Evolutionary conservation across 1,140 invertebrate species (phyloP), one percentile per base, ranked within the genome.

Genomic region (Drosophila nebulosa): DNA sequence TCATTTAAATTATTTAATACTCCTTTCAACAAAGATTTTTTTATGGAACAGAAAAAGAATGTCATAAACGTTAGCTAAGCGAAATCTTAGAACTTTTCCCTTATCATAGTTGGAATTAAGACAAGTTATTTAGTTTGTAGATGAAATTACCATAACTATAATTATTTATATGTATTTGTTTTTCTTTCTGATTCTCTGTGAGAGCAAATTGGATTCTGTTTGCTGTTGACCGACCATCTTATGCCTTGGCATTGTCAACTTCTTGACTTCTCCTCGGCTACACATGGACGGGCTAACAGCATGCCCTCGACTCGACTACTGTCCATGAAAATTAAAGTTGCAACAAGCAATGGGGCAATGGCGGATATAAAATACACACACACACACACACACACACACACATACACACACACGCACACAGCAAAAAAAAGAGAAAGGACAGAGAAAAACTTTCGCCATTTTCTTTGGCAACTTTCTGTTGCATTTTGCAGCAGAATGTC

Each of bases 401-500:
- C 42, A 66, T 10, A 56, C 1, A 24, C 24, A 24, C 24, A 24
- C 24, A 24, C 24, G 4, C 24, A 24, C 24, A 32, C 10, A 32
- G 30, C 2, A 73, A 65, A 36, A 64, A 22, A 69, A 53, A 70
- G 63, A 71, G 71, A 72, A 71, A 72, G 64, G 63, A 73, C 69
- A 74, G 14, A 55, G 52, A 30, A 77, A 84, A 84, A 84, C 80
- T 84, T 85, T 84, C 77, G 78, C 80, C 81, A 86, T 84, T 84
- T 79, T 79, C 80, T 85, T 80, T 79, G 73, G 65, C 73, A 84
- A 84, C 80, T 84, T 84, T 84, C 77, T 74, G 80, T 68, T 73
- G 81, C 80, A 85, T 79, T 46, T 84, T 85, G 80, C 80, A 67
- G 60, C 42, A 59, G 68, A 83, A 75, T 76, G 65, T 79, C 76